Evolutionary conservation across 2,888 invertebrate genomes (phyloP).

Genomic region (Cremastinae sp.): DNA sequence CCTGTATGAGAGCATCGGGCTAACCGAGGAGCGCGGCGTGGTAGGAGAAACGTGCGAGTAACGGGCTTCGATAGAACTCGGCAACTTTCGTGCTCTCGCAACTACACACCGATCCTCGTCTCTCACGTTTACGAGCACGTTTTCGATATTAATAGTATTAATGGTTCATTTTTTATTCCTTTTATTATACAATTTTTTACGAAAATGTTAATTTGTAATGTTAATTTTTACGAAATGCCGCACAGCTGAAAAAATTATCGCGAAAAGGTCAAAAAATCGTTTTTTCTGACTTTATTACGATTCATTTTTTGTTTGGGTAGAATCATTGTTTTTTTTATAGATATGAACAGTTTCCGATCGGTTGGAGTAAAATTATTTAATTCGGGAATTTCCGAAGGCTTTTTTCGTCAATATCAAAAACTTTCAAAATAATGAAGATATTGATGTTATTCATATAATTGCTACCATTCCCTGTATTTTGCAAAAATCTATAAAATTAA

Average conservation of each 20-base stretch:
- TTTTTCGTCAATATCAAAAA: no score
- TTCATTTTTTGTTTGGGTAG: no score
- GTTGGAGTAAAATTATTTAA: no score
- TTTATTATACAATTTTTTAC: background rate
- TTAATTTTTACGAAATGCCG: background rate
- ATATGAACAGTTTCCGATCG: no score
- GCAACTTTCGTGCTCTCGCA: constrained; percentile 65
- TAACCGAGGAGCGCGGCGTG: background rate
- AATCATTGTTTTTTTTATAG: no score
- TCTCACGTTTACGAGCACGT: constrained; percentile 26
- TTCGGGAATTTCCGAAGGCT: no score
- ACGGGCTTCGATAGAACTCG: constrained; percentile 62
- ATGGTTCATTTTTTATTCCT: background rate
- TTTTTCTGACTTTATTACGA: no score
- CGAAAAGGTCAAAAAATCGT: no score
- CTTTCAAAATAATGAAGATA: no score
- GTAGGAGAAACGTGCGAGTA: constrained; percentile 55
- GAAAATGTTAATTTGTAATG: background rate
- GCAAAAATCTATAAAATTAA: no score
- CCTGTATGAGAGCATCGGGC: background rate
- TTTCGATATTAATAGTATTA: constrained; percentile 25
- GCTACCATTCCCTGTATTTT: no score
- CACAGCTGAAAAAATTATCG: background rate
- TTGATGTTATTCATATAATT: no score
- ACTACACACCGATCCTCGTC: constrained; percentile 65